Base-by-base conservation (phyloP, 53 echinoderm and acorn worm species). In the Glandiceps talaboti region DNA sequence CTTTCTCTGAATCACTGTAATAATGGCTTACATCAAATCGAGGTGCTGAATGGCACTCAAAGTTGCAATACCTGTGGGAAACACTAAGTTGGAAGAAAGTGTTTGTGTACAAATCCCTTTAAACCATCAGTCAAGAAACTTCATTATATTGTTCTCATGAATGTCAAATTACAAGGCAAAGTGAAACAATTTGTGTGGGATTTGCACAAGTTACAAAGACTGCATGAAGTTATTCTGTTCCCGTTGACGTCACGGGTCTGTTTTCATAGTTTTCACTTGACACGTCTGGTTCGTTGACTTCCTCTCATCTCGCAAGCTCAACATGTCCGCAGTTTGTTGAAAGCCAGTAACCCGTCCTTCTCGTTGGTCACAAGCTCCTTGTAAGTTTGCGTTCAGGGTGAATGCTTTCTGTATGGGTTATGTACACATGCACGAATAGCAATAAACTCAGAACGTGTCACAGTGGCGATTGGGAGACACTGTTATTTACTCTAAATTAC, bases 281-380 rank as follows among this genome's bases (percentile, higher is more conserved):
- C 64, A 45, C 64, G 64, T 45, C 64, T 45, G 64, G 64, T 45
- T 45, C 64, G 64, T 45, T 45, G 64, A 45, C 64, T 45, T 45
- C 64, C 64, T 45, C 64, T 45, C 64, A 45, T 45, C 64, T 45
- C 64, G 64, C 64, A 45, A 45, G 64, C 64, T 45, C 6, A 45
- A 20, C 6, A 12, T 45, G 64, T 45, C 6, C 20, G 64, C 64
- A 6, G 64, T 45, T 6, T 45, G 6, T 45, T 45, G 64, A 45
- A 20, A 45, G 64, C 64, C 64, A 45, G 64, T 45, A 45, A 45
- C 64, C 64, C 64, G 64, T 45, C 64, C 64, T 45, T 45, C 20
- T 20, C 64, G 6, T 45, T 45, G 64, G 64, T 45, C 64, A 45
- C 6, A 45, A 45, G 64, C 64, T 45, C 6, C 64, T 45, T 45